Evolutionary conservation across 2,113 vertebrate species (phyloP).

Genomic region (Tamias sibiricus): DNA sequence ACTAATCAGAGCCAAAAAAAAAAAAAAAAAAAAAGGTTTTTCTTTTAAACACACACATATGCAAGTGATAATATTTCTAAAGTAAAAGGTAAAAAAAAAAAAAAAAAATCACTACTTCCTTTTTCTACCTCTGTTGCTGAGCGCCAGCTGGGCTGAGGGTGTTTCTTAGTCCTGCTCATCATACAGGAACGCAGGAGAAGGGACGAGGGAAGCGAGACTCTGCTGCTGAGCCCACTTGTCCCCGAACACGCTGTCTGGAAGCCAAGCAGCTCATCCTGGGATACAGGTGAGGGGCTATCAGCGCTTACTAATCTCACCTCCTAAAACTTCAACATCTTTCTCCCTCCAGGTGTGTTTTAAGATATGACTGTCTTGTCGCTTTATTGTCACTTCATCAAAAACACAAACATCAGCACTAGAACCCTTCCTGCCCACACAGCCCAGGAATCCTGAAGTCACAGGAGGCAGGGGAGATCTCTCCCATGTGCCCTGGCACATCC

Average conservation of each 20-base stretch:
- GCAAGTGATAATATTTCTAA: not conserved
- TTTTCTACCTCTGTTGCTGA: not conserved
- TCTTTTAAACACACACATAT: not conserved
- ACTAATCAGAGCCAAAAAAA: too few species aligned
- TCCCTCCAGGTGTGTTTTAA: not conserved
- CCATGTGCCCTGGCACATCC: not conserved
- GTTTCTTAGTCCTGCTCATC: too few species aligned
- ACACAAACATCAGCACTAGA: rapidly evolving
- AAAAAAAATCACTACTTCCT: not conserved
- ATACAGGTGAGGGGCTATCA: not conserved
- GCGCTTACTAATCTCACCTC: not conserved
- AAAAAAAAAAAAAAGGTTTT: not conserved
- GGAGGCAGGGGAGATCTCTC: too few species aligned
- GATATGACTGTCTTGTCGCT: rapidly evolving
- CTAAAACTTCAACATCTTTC: not conserved
- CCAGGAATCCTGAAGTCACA: rapidly evolving
- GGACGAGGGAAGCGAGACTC: rapidly evolving
- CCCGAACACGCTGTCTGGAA: not conserved
- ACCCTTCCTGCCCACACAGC: rapidly evolving
- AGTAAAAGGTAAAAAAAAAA: not conserved
- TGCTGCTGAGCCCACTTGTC: not conserved
- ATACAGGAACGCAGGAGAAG: not conserved
- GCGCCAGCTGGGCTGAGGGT: not conserved
- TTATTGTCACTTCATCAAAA: not conserved
- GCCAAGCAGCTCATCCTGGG: not conserved